Base-by-base conservation (phyloP, 1,140 invertebrate genomes). In the Scaptodrosophila lebanonensis region DNA sequence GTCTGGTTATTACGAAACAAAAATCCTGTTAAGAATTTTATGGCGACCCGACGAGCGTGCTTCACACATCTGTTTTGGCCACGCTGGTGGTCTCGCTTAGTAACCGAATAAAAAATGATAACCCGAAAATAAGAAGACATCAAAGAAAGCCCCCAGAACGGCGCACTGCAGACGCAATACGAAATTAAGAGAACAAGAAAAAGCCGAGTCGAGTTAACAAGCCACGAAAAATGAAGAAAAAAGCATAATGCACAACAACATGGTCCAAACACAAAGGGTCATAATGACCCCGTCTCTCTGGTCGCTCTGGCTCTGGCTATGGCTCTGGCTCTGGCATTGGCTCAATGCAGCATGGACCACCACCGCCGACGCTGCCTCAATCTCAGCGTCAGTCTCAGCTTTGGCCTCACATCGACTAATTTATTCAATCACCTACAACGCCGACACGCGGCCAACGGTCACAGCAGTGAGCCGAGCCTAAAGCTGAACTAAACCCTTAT, bases 61-160 rank as follows among this genome's bases (percentile, higher is more conserved):
- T 82, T 79, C 57, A 79, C 75, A 79, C 75, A 79, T 79, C 75
- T 79, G 75, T 73, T 77, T 42, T 15, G 18, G 25, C 66, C 16
- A 27, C 50, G 51, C 51, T 42, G 72, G 72, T 76, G 72, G 72
- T 77, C 72, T 49, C 70, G 70, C 75, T 82, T 79, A 79, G 75
- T 83, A 82, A 83, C 76, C 70, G 76, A 82, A 83, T 82, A 82
- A 82, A 82, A 82, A 82, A 82, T 82, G 75, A 82, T 82, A 82
- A 83, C 75, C 76, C 76, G 58, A 82, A 79, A 83, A 82, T 82
- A 82, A 82, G 69, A 82, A 82, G 75, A 82, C 75, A 82, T 82
- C 75, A 82, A 82, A 83, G 75, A 60, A 38, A 67, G 64, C 63
- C 64, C 45, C 49, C 66, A 77, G 49, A 51, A 61, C 51, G 47